Conservation (phyloP, 2,888 invertebrate species). For the Eupithecia dodoneata region DNA sequence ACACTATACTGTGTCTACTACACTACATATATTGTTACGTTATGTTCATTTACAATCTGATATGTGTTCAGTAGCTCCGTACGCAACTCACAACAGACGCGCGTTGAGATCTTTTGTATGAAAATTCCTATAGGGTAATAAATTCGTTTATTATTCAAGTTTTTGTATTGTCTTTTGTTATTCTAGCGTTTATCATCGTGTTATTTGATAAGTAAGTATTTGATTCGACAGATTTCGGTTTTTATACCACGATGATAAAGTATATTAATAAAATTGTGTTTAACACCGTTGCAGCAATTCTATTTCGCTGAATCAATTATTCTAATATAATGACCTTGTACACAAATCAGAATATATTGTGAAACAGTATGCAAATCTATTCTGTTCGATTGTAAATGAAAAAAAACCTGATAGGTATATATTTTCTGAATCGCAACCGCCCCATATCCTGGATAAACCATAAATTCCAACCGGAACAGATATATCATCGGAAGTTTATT, state of each 20-base stretch:
- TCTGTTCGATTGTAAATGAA: conserved; percentile 24
- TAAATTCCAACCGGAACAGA: conserved; percentile 68
- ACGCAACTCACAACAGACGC: neutral
- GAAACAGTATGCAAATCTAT: conserved; percentile 25
- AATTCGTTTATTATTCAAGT: neutral
- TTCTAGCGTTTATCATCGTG: neutral
- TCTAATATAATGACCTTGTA: conserved; percentile 26
- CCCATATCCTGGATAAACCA: conserved; percentile 43
- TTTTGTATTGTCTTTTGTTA: neutral
- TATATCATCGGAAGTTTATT: conserved; percentile 74
- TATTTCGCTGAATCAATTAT: conserved; percentile 22
- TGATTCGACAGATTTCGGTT: neutral
- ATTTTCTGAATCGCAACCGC: conserved; percentile 42
- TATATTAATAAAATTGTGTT: neutral
- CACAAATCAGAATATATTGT: conserved; percentile 24
- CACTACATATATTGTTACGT: too few relatives aligned
- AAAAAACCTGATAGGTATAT: neutral
- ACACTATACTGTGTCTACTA: too few relatives aligned
- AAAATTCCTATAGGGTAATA: neutral
- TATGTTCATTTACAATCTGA: too few relatives aligned
- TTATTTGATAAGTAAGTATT: neutral
- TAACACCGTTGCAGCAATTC: conserved; percentile 12
- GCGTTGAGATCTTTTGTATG: conserved; percentile 44
- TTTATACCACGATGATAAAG: neutral
- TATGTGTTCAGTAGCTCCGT: neutral